phyloP scores from a whole-genome alignment of 2,888 invertebrate species.

The Agriopis aurantiaria region DNA sequence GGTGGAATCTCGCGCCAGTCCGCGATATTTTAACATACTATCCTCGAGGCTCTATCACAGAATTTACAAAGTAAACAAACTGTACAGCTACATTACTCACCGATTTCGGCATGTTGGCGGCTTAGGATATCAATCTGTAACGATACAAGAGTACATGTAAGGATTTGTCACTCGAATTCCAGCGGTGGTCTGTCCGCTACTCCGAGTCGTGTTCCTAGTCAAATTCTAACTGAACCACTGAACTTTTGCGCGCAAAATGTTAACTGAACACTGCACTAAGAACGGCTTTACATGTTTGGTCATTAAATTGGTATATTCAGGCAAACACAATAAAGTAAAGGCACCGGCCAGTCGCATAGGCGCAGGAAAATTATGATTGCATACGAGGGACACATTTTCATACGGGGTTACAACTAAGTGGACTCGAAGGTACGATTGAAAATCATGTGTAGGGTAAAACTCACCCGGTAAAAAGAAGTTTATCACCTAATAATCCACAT shows the following conservation, averaged over 20 bases:
- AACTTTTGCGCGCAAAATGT: constrained; percentile 44
- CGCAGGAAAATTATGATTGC: constrained; percentile 60
- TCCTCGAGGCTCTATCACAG: constrained; percentile 15
- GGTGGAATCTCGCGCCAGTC: constrained; percentile 59
- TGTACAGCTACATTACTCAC: constrained; percentile 73
- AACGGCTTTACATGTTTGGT: constrained; percentile 57
- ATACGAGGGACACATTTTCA: constrained; percentile 40
- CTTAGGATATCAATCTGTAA: constrained; percentile 83
- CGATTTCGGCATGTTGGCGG: constrained; percentile 88
- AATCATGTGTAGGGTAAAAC: constrained; percentile 35
- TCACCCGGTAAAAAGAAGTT: constrained; percentile 81
- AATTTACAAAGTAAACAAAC: constrained; percentile 43
- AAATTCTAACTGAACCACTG: constrained; percentile 60
- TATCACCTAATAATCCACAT: constrained; percentile 87
- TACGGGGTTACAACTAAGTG: not conserved
- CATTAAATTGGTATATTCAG: constrained; percentile 59
- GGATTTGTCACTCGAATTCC: constrained; percentile 60
- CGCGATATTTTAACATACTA: constrained; percentile 23
- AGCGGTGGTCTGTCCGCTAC: constrained; percentile 58
- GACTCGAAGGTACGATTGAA: not conserved
- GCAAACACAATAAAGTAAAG: constrained; percentile 67
- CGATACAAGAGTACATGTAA: constrained; percentile 60
- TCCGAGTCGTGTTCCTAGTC: constrained; percentile 63
- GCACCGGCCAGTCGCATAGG: constrained; percentile 72
- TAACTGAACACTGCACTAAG: constrained; percentile 44